Evolutionary conservation across 1,140 invertebrate genomes (phyloP), one percentile per base, ranked within the genome.

Genomic region (Stegodyphus mimosarum): DNA sequence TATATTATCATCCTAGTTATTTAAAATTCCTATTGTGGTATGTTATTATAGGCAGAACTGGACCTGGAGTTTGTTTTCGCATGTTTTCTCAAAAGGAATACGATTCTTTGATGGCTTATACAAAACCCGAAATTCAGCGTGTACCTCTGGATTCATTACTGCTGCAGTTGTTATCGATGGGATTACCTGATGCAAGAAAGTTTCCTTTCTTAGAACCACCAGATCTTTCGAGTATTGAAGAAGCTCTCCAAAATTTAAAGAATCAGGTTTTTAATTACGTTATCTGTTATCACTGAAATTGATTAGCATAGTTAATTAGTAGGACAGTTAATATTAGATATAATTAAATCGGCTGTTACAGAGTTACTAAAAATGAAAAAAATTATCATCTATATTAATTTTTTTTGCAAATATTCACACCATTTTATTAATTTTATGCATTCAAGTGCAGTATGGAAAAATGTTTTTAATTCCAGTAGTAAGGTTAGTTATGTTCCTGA

Each of bases 161-260:
- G 13, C 92, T 99, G 18, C 95, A 99, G 89, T 98, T 99, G 96
- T 94, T 98, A 64, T 94, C 97, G 0, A 95, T 99, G 92, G 98
- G 98, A 0, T 92, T 99, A 50, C 95, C 94, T 70, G 95, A 99
- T 92, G 95, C 95, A 10, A 92, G 96, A 60, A 94, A 95, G 89
- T 99, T 99, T 92, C 98, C 98, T 4, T 99, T 99, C 90, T 94
- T 99, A 64, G 98, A 99, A 91, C 92, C 95, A 49, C 98, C 98
- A 15, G 87, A 83, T 15, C 89, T 92, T 48, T 94, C 96, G 64
- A 95, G 93, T 70, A 93, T 99, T 75, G 97, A 99, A 90, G 95
- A 95, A 89, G 94, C 97, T 0, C 92, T 99, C 78, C 90, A 94
- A 64, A 94, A 94, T 71, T 91, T 99, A 11, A 97, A 97, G 91